These are phyloP conservation scores for Forficula auricularia DNA, from an alignment of 1,140 invertebrate genomes.

Conservation along the genomic window DNA sequence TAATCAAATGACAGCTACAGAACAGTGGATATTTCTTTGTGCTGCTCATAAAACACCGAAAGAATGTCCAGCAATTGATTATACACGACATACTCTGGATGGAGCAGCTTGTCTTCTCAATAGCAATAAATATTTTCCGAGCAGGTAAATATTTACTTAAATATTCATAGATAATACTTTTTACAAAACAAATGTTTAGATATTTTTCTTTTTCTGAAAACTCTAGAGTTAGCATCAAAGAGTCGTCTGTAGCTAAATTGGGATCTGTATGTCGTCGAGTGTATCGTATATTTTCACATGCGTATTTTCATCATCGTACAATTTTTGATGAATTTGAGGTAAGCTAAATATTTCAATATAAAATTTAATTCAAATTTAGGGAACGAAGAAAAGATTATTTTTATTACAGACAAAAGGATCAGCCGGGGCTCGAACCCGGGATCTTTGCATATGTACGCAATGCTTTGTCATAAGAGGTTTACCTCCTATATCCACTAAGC, in stretches of 20 bases:
- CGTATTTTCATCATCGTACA: conserved; percentile 91
- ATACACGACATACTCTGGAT: conserved; percentile 97
- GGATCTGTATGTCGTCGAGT: conserved; percentile 96
- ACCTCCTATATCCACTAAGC: too few relatives aligned
- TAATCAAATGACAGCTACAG: conserved; percentile 98
- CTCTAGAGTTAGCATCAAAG: conserved; percentile 92
- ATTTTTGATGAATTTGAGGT: conserved; percentile 97
- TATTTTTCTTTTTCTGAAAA: conserved; percentile 14
- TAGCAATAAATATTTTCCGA: conserved; percentile 99
- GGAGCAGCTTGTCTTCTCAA: conserved; percentile 96
- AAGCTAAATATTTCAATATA: too few relatives aligned
- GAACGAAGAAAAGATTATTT: too few relatives aligned
- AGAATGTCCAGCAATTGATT: conserved; percentile 99
- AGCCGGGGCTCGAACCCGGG: too few relatives aligned
- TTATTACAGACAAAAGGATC: too few relatives aligned
- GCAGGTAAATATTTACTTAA: conserved; percentile 56
- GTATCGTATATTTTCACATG: conserved; percentile 98
- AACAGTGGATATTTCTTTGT: conserved; percentile 99
- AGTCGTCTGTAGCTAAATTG: conserved; percentile 93
- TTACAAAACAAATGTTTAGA: too few relatives aligned
- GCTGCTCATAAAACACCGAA: conserved; percentile 99
- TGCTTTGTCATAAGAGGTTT: too few relatives aligned
- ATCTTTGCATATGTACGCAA: too few relatives aligned
- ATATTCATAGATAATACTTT: too few relatives aligned
- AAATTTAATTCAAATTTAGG: too few relatives aligned